Percentiles rank a stretch among this genome's conserved stretches.
Evolutionary conservation across 1,140 invertebrate genomes (phyloP).

Genomic region (Nebria ingens): DNA sequence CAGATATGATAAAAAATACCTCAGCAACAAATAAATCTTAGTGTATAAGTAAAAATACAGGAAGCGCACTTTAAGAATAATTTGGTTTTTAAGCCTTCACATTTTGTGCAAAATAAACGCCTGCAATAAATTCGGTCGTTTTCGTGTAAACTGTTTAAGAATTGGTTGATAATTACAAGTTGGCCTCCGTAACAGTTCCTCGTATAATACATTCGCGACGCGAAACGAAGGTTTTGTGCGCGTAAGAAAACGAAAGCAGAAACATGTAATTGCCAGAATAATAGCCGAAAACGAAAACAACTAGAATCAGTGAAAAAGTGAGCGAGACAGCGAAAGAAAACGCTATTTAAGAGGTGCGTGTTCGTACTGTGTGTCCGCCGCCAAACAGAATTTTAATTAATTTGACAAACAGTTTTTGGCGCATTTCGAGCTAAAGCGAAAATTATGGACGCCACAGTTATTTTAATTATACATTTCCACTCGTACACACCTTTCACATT

Average conservation of each 20-base stretch:
- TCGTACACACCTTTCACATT: no score
- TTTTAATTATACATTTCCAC: not conserved
- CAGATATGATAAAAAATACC: no score
- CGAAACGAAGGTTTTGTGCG: not conserved
- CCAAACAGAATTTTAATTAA: conserved; percentile 5
- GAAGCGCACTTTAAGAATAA: no score
- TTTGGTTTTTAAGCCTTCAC: no score
- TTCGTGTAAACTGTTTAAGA: not conserved
- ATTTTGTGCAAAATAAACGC: no score
- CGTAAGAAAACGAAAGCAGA: not conserved
- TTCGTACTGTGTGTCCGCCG: no score
- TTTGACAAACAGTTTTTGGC: conserved; percentile 8
- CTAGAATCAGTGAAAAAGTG: not conserved
- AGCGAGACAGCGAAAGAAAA: no score
- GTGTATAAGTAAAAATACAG: no score
- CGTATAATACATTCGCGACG: not conserved
- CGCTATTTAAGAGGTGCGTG: no score
- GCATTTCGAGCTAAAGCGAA: not conserved
- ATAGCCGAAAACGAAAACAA: not conserved
- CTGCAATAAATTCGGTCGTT: conserved; percentile 1
- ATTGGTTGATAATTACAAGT: conserved; percentile 8
- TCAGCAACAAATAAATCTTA: no score
- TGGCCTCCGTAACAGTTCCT: not conserved
- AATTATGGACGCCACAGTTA: conserved; percentile 4
- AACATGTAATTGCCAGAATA: conserved; percentile 7